Evolutionary conservation across 37 sponge, comb jelly and placozoan species (phyloP), one percentile per base, ranked within the genome.

Genomic region (Theonella swinhoei): DNA sequence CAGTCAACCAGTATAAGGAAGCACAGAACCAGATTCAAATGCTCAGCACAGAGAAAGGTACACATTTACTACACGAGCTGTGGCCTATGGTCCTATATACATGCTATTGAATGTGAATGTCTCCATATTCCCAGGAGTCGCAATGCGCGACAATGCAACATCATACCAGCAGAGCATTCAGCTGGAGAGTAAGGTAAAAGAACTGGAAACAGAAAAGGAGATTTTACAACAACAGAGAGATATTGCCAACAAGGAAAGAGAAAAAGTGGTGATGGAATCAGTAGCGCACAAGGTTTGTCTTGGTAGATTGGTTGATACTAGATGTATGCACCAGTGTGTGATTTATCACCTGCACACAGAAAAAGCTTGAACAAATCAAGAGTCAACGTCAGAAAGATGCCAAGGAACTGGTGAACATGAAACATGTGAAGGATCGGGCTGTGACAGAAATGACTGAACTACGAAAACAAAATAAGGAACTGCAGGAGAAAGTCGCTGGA

Each of bases 351-450:
- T 47, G 54, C 11, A 17, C 54, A 47, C 32, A 83, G 76, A 91
- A 87, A 83, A 91, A 91, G 84, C 83, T 87, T 26, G 92, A 91
- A 31, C 41, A 74, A 29, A 87, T 91, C 29, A 87, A 78, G 26
- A 37, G 40, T 3, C 92, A 92, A 78, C 69, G 88, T 19, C 83
- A 84, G 73, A 78, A 80, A 62, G 92, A 88, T 42, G 92, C 88
- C 31, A 92, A 80, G 78, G 92, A 92, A 70, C 89, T 92, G 7
- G 68, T 63, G 33, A 58, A 64, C 63, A 92, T 92, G 92, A 64
- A 63, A 42, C 72, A 68, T 20, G 26, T 71, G 30, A 80, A 75
- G 11, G 92, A 88, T 33, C 74, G 73, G 61, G 77, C 88, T 8
- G 60, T 62, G 17, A 29, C 37, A 69, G 85, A 85, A 34, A 43